Evolutionary conservation across 1,140 invertebrate species (phyloP), one percentile per base, ranked within the genome.

Genomic region (Hypsibius dujardini): DNA sequence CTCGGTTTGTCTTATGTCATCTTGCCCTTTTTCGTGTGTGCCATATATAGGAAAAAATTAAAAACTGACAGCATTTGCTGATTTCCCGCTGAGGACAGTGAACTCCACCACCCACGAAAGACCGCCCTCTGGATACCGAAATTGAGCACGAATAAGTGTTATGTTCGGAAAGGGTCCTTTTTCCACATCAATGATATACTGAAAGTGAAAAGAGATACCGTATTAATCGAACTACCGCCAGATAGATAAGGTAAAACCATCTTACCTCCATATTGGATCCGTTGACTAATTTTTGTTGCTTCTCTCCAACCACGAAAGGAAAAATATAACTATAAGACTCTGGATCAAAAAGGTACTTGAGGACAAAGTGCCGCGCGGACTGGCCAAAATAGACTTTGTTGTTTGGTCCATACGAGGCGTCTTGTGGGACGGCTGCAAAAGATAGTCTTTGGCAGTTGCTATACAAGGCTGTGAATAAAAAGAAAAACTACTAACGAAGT

Each of bases 401-500:
- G n/a, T 56, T 56, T 7, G 7, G 7, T 7, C 7, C 7, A n/a
- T 7, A 56, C 7, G 7, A 12, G 7, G 7, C 50, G 50, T n/a
- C 50, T 56, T 12, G 7, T n/a, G 50, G 50, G n/a, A n/a, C n/a
- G 50, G n/a, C 50, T 56, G 50, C 50, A 56, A 56, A 56, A 12
- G n/a, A 28, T 28, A 28, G 28, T 28, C 28, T 28, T 28, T 28
- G 28, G 28, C 28, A 28, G 28, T 28, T 28, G 28, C 28, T 28
- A 28, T 28, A 28, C 28, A 28, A 28, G 28, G 28, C 28, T 28
- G 28, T 28, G 28, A 28, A 56, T 56, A 56, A 56, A 12, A 12
- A 56, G n/a, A 67, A 67, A 67, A 12, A 12, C 3, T 67, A 67
- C 62, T 67, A 15, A 67, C 62, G 62, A 12, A 67, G 62, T 67